A percentile compares a stretch with the other conserved stretches of the same genome.
Evolutionary conservation across 1,140 invertebrate genomes (phyloP).

Genomic region (Dinoponera quadriceps): DNA sequence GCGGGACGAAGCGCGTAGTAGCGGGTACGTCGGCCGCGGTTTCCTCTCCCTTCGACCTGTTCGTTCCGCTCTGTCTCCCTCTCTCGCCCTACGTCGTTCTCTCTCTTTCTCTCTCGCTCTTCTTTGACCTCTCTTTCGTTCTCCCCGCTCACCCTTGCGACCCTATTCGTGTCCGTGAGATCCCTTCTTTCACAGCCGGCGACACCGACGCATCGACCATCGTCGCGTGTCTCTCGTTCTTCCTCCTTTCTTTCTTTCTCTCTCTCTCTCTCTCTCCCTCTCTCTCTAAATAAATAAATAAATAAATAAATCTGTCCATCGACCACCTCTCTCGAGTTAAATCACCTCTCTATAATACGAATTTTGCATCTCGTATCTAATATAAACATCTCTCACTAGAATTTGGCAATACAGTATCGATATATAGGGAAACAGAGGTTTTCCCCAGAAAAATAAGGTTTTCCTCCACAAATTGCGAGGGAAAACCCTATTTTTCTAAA

Average conservation of each 20-base stretch:
- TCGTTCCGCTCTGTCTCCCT: neutral
- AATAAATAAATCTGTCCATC: too few relatives aligned
- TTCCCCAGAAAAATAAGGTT: too few relatives aligned
- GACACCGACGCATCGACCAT: neutral
- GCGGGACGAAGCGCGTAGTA: constrained; percentile 58
- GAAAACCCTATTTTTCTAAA: too few relatives aligned
- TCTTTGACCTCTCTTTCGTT: neutral
- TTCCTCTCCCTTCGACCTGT: constrained; percentile 50
- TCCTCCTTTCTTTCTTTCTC: neutral
- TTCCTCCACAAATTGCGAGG: too few relatives aligned
- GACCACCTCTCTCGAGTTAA: too few relatives aligned
- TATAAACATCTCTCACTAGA: too few relatives aligned
- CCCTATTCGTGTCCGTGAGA: neutral
- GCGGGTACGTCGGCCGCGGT: constrained; percentile 63
- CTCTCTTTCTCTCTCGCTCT: neutral
- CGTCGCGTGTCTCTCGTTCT: neutral
- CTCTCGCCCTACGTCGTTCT: neutral
- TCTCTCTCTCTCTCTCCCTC: neutral
- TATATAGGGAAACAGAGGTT: too few relatives aligned
- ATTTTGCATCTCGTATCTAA: too few relatives aligned
- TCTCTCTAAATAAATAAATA: too few relatives aligned
- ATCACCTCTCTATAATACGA: too few relatives aligned
- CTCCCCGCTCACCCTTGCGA: neutral
- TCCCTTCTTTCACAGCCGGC: constrained; percentile 16
- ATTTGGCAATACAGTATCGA: too few relatives aligned